Conservation (phyloP, 2,113 vertebrate species). For the Lynx canadensis region DNA sequence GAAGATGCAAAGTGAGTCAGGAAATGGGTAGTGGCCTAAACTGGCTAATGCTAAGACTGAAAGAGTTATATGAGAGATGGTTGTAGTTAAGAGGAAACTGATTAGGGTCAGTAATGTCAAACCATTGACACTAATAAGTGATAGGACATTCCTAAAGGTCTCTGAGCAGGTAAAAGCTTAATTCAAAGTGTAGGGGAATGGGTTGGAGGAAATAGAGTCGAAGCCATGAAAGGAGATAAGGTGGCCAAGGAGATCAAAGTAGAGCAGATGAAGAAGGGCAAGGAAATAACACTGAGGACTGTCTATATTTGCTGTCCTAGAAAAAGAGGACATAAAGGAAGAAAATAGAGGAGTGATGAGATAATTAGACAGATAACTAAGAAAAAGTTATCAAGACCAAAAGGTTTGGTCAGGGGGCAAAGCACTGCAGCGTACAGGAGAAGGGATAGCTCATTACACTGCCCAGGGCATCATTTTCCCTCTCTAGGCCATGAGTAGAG, state of each 20-base stretch:
- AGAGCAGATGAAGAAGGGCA: background rate
- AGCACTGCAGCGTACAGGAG: background rate
- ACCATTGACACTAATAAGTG: background rate
- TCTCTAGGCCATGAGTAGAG: background rate
- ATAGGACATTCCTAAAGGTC: background rate
- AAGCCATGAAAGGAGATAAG: background rate
- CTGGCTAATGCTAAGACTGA: background rate
- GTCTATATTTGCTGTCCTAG: background rate
- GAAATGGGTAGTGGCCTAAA: background rate
- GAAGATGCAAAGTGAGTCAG: background rate
- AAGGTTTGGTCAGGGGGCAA: background rate
- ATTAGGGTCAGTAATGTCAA: background rate
- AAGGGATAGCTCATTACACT: background rate
- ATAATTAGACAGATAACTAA: background rate
- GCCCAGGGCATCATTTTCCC: background rate
- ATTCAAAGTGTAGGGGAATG: background rate
- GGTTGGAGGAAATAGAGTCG: background rate
- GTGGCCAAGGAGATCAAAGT: background rate
- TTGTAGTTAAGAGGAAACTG: background rate
- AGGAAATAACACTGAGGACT: background rate
- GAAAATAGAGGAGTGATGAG: background rate
- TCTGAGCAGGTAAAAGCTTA: background rate
- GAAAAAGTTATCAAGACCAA: background rate
- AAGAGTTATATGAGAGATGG: background rate
- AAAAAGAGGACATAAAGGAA: background rate